phyloP scores from a whole-genome alignment of 1,140 invertebrate species.

The Lucilia cuprina region DNA sequence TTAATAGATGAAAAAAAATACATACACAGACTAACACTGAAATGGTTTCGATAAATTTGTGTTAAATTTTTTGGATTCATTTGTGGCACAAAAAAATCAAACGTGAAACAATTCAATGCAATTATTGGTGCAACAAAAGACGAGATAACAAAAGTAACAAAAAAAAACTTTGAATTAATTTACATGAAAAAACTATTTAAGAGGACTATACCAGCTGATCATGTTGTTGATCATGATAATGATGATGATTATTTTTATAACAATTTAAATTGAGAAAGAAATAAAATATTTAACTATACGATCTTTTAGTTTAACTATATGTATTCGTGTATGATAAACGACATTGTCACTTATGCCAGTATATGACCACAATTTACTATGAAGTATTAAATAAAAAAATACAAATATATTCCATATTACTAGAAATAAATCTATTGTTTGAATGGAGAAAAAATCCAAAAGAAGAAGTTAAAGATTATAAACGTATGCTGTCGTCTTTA shows the following conservation, averaged over 20 bases:
- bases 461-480: conserved; percentile 7
- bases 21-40: background rate
- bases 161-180: background rate
- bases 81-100: background rate
- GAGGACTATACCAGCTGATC: background rate
- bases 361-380: conserved; percentile 6
- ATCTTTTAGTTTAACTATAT: background rate
- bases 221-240: background rate
- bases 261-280: background rate
- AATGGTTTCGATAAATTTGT: background rate
- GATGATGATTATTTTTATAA: background rate
- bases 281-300: background rate
- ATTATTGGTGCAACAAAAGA: background rate
- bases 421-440: background rate
- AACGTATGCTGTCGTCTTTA: conserved; percentile 24
- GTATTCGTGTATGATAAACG: conserved; percentile 4
- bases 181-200: background rate
- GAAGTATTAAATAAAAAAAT: background rate
- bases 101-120: conserved; percentile 17
- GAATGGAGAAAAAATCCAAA: background rate
- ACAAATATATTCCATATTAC: background rate
- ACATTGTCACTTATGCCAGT: conserved; percentile 12
- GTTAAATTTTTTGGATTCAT: conserved; percentile 13
- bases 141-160: background rate
- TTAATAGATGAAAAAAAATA: background rate